Conservation (phyloP, 2,797 vertebrate genomes). For the Gymnocypris eckloni region DNA sequence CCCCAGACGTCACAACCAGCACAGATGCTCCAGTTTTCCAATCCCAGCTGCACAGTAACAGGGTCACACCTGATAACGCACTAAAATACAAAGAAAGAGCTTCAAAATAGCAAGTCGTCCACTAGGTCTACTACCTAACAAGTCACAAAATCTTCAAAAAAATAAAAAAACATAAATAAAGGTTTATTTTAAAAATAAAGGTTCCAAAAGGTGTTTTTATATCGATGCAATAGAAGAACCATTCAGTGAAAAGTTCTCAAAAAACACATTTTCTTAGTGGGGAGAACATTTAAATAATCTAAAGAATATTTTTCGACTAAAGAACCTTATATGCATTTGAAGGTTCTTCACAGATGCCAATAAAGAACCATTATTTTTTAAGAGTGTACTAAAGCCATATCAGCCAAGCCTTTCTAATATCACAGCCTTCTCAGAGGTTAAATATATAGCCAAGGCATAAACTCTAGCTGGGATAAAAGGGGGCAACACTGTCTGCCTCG, state of each 20-base stretch:
- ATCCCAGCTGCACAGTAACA: constrained; percentile 32
- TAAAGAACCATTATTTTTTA: background rate
- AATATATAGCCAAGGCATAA: background rate
- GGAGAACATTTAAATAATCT: background rate
- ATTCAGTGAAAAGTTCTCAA: background rate
- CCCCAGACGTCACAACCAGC: constrained; percentile 16
- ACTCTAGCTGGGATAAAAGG: constrained; percentile 25
- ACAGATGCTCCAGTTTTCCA: constrained; percentile 43
- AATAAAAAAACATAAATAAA: background rate
- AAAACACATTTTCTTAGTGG: background rate
- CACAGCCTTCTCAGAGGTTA: background rate
- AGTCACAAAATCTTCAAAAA: background rate
- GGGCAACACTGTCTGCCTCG: constrained; percentile 21
- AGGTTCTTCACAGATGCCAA: background rate
- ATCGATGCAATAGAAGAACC: background rate
- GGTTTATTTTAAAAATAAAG: background rate
- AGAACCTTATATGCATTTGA: background rate
- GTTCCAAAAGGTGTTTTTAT: background rate
- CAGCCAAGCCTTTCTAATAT: background rate
- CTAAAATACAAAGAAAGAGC: constrained; percentile 32
- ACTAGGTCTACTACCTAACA: background rate
- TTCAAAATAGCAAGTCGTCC: constrained; percentile 21
- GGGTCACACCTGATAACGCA: constrained; percentile 43
- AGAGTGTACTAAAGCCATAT: background rate
- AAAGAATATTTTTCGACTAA: background rate